Conservation (phyloP, 1,140 invertebrate genomes). For the Hormaphis cornu region DNA sequence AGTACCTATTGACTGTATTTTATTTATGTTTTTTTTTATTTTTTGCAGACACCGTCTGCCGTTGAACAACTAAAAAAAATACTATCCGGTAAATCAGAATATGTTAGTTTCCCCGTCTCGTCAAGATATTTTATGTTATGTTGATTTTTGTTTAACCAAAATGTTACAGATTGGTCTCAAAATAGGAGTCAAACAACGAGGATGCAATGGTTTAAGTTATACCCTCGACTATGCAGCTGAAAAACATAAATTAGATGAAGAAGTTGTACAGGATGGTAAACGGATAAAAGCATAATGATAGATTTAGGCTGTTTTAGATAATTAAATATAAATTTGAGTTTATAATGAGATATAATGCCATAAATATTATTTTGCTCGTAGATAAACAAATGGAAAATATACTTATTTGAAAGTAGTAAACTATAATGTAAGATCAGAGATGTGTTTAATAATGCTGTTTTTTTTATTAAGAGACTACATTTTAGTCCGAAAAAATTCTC, state of each 20-base stretch:
- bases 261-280: constrained; percentile 88
- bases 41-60: constrained; percentile 64
- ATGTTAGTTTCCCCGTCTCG: constrained; percentile 47
- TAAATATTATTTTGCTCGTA: too few relatives aligned
- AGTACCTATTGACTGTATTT: background rate
- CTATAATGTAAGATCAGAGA: too few relatives aligned
- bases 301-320: background rate
- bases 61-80: constrained; percentile 74
- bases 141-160: background rate
- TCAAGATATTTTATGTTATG: background rate
- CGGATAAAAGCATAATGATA: background rate
- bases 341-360: too few relatives aligned
- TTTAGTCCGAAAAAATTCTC: too few relatives aligned
- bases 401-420: too few relatives aligned
- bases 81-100: constrained; percentile 56
- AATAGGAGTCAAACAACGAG: constrained; percentile 90
- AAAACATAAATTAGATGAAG: constrained; percentile 93
- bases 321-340: too few relatives aligned
- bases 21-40: background rate
- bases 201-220: constrained; percentile 97
- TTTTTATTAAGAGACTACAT: too few relatives aligned
- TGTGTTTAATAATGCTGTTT: too few relatives aligned
- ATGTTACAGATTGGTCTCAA: constrained; percentile 68
- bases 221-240: constrained; percentile 87
- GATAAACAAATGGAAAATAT: too few relatives aligned